Base-by-base conservation (phyloP, 2,888 invertebrate species). In the Metallyticus violacea region DNA sequence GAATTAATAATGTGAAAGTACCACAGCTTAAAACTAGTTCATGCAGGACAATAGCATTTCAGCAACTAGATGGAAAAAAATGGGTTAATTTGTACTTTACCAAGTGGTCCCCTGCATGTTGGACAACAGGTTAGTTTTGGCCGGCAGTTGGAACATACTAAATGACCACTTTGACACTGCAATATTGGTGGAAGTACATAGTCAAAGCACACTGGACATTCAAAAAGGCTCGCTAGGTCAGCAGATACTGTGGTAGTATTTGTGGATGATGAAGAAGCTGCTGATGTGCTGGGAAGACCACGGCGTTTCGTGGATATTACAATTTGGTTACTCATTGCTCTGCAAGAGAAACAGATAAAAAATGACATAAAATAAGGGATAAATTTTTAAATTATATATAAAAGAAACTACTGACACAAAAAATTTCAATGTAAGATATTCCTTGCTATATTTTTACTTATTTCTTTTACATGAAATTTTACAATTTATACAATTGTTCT, bases 171-270 rank as follows among this genome's bases (percentile, higher is more conserved):
- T 92, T 98, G 98, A 92, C 99, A 99, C 92, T 99, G 99, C 92
- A 99, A 94, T 90, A 99, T 99, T 77, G 99, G 99, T 89, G 99
- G 99, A 91, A 99, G 93, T 89, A 99, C 99, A 94, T 99, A 99
- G 93, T 99, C 99, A 92, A 99, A 99, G 93, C 99, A 99, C 89
- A 99, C 99, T 77, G 98, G 98, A 92, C 98, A 98, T 92, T 98
- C 98, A 91, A 98, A 98, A 85, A 98, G 93, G 88, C 97, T 97
- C 89, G 98, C 97, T 90, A 98, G 93, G 92, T 98, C 98, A 90
- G 97, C 96, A 85, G 97, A 96, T 93, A 96, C 95, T 90, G 94
- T 94, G 89, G 94, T 93, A 30, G 95, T 93, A 86, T 94, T 93
- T 91, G 93, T 93, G 84, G 93, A 93, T 89, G 94, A 93, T 88